Base-by-base conservation (phyloP, 35 echinoderm and acorn worm genomes). In the Apostichopus parvimensis region DNA sequence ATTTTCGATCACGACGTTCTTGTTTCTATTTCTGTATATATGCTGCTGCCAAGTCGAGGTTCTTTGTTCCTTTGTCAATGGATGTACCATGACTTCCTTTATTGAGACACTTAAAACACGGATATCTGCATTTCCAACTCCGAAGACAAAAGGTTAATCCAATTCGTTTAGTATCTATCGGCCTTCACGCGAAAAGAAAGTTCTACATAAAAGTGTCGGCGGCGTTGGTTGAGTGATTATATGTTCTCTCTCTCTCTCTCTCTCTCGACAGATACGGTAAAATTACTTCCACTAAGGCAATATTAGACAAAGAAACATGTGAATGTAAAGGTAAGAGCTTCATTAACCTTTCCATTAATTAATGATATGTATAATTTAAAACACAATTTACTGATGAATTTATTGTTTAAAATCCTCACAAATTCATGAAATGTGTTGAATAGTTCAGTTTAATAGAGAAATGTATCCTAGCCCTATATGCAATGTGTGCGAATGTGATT, bases 231-330 rank as follows among this genome's bases (percentile, higher is more conserved):
- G 71, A 75, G 71, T 75, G 17, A 18, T 75, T 7, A 75, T 22
- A 45, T 45, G 34, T n/a, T 18, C 71, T 20, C 17, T 75, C 20
- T 73, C 15, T 73, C 15, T 18, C 71, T 20, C 17, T 75, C 20
- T 75, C 71, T 84, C 77, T 79, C 28, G 12, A 13, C 89, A 91
- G 89, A n/a, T 91, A 91, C 20, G 89, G 89, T 91, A 91, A 91
- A 91, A 91, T 91, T 77, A 91, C 89, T 79, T 91, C 89, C 71
- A 91, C 89, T 57, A 91, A 91, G 89, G 89, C 89, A 91, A 91
- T 91, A 78, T 79, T 91, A 91, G 89, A 91, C 89, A 91, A 91
- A 79, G 89, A 91, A 53, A 91, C 89, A 17, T 57, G 56, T 91
- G 71, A 78, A 91, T 91, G 89, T 56, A 91, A 91, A 91, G 89